Evolutionary conservation across 2,797 vertebrate genomes (phyloP).

Genomic region (Micropoecilia bifurca): DNA sequence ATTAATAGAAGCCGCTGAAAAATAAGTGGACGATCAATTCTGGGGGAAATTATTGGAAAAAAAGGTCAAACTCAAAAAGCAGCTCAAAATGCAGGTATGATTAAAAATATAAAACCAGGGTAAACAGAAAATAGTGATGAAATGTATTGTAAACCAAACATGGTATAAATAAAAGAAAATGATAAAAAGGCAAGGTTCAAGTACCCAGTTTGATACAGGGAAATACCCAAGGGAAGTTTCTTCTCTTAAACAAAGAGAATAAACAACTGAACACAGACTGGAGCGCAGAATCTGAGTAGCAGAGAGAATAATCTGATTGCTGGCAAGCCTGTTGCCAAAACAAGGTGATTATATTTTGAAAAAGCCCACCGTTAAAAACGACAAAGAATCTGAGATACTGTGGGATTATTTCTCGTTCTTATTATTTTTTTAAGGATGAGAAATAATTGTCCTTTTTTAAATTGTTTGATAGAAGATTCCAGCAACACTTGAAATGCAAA

Average conservation of each 20-base stretch:
- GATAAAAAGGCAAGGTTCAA: slow-evolving; percentile 15
- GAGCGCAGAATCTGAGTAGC: background rate
- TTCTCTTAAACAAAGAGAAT: background rate
- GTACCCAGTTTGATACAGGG: slow-evolving; percentile 18
- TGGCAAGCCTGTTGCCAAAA: background rate
- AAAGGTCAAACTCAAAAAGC: background rate
- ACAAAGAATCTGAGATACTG: background rate
- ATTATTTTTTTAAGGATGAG: background rate
- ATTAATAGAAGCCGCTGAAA: slow-evolving; percentile 3
- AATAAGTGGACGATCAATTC: background rate
- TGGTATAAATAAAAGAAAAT: background rate
- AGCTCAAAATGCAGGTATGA: slow-evolving; percentile 11
- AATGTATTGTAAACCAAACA: slow-evolving; percentile 23
- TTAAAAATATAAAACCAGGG: slow-evolving; percentile 22
- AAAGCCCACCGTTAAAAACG: background rate
- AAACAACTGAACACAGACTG: background rate
- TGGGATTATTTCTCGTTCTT: background rate
- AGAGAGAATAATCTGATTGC: background rate
- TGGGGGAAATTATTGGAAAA: background rate
- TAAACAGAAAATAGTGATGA: slow-evolving; percentile 24
- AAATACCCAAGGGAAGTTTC: slow-evolving; percentile 9
- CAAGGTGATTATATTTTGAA: background rate
- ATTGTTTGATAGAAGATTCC: background rate
- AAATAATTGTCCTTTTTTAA: background rate
- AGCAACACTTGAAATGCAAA: background rate